A percentile compares a stretch with the other conserved stretches of the same genome.
phyloP scores from a whole-genome alignment of 1,140 invertebrate genomes.

The Brevipalpus yothersi region DNA sequence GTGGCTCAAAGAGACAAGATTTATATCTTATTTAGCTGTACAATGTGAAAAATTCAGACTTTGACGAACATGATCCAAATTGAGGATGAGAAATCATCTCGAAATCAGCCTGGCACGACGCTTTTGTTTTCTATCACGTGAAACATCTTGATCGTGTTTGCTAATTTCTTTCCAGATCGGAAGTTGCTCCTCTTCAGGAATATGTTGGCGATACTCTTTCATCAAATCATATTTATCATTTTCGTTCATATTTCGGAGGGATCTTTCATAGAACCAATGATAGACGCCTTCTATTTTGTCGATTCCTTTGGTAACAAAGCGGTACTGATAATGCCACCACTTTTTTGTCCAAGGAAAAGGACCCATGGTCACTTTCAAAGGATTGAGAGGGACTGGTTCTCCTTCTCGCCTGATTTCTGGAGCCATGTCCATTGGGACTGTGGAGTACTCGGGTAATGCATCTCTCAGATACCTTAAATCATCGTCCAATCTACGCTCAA shows the following conservation, averaged over 20 bases:
- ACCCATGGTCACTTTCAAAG: slow-evolving; percentile 56
- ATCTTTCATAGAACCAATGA: slow-evolving; percentile 29
- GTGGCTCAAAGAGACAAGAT: no score
- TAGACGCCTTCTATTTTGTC: slow-evolving; percentile 6
- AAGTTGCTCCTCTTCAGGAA: slow-evolving; percentile 60
- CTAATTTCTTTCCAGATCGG: slow-evolving; percentile 60
- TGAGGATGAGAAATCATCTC: neutral
- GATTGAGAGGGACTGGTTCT: slow-evolving; percentile 56
- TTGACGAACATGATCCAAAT: no score
- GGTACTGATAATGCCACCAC: slow-evolving; percentile 40
- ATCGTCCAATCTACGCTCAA: slow-evolving; percentile 83
- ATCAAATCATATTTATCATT: slow-evolving; percentile 84
- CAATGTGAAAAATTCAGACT: no score
- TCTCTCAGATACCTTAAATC: slow-evolving; percentile 73
- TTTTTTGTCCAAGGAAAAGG: slow-evolving; percentile 55
- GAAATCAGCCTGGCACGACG: neutral
- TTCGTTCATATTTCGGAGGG: slow-evolving; percentile 31
- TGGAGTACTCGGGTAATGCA: slow-evolving; percentile 73
- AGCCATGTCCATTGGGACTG: slow-evolving; percentile 78
- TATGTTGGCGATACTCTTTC: slow-evolving; percentile 61
- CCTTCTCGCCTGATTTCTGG: slow-evolving; percentile 44
- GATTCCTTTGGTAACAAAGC: slow-evolving; percentile 34
- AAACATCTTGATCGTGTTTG: slow-evolving; percentile 37
- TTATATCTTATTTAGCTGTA: no score
- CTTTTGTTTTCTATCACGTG: neutral